Evolutionary conservation across 2,888 invertebrate genomes (phyloP).

Genomic region (Hemithea aestivaria): DNA sequence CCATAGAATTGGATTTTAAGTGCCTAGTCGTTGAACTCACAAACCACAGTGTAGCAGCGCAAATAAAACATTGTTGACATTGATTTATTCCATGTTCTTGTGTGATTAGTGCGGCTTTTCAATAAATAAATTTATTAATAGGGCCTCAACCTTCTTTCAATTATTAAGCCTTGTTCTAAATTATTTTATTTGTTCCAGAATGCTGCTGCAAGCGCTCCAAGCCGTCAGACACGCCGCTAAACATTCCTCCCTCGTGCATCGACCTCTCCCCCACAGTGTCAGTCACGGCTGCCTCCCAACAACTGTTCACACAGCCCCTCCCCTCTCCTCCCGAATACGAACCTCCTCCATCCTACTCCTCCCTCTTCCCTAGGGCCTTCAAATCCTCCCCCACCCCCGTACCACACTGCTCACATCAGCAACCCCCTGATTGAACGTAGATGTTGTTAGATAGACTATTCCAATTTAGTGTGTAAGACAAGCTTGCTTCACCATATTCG

Average conservation of each 20-base stretch:
- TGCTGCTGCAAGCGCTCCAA: constrained; percentile 73
- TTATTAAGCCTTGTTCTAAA: not conserved
- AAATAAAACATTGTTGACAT: too few species aligned
- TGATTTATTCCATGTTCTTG: too few species aligned
- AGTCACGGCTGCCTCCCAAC: constrained; percentile 60
- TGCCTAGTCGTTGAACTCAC: too few species aligned
- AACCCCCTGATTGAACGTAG: constrained; percentile 60
- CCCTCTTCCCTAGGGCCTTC: constrained; percentile 80
- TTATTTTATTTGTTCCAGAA: constrained; percentile 48
- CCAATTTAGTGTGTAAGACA: constrained; percentile 29
- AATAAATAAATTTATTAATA: too few species aligned
- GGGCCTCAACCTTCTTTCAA: too few species aligned
- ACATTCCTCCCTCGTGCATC: constrained; percentile 70
- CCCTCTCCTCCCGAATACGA: constrained; percentile 82
- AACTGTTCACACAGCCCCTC: constrained; percentile 56
- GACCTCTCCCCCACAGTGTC: constrained; percentile 68
- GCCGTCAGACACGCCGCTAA: constrained; percentile 65
- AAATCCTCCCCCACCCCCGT: constrained; percentile 67
- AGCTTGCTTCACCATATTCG: not conserved
- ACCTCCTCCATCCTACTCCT: constrained; percentile 82
- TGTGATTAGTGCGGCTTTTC: too few species aligned
- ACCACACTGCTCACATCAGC: constrained; percentile 70
- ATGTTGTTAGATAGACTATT: constrained; percentile 42
- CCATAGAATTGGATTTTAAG: too few species aligned
- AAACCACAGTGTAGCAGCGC: too few species aligned